Base-by-base conservation (phyloP, 1,140 invertebrate genomes). In the Heterodera schachtii region DNA sequence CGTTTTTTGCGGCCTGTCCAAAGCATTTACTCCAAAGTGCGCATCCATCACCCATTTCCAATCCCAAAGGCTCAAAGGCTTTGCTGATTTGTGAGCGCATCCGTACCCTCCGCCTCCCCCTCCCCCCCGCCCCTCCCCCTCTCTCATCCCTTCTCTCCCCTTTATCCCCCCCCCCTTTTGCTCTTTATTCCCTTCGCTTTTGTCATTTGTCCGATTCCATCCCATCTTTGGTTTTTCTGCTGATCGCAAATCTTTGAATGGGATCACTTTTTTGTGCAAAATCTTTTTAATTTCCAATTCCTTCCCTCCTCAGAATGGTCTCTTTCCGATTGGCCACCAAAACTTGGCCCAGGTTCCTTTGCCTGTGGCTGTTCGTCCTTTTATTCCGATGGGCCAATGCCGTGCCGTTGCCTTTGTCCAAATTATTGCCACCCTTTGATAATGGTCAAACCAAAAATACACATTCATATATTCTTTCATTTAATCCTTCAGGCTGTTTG, bases 371-470 rank as follows among this genome's bases (percentile, higher is more conserved):
- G 69, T 11, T 71, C 69, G 11, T 19, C 69, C 11, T 41, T 71
- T 46, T 71, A 19, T 71, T 4, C 69, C 8, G 44, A 41, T 71
- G 69, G 69, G 19, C 69, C 3, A n/a, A 41, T n/a, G 69, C 31
- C 69, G 69, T 71, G 69, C 69, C 69, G 69, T 13, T 71, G 69
- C 69, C 69, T 11, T 46, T 71, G 69, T 71, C 69, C 69, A 71
- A 71, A 71, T n/a, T 43, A 3, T 46, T 71, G 69, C 69, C 69
- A 11, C 69, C 69, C 13, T 71, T 71, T 46, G 69, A 71, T n/a
- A 71, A 71, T 31, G 69, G 57, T 60, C 19, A 60, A 16, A 19
- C 57, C 57, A 60, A 60, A 60, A 60, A 16, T 13, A 8, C 49
- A 8, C 49, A 52, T 52, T 52, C 49, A 52, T 52, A 52, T 31